phyloP scores from a whole-genome alignment of 1,140 invertebrate genomes.

The Stenopsyche tienmushanensis region DNA sequence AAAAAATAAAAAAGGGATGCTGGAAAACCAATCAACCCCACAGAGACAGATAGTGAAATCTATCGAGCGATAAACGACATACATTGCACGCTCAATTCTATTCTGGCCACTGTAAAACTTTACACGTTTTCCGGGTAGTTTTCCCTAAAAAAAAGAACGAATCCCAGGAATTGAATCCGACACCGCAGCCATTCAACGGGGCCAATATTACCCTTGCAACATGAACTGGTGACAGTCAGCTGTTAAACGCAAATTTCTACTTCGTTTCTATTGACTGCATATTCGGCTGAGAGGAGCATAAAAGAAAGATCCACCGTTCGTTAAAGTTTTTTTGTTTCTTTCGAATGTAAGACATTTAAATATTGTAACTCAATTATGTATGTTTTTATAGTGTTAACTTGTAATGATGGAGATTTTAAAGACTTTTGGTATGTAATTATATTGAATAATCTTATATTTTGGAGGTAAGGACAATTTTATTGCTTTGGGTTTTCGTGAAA shows the following conservation, averaged over 20 bases:
- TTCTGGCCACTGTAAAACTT: constrained; percentile 30
- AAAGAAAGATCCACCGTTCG: neutral
- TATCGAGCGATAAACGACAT: constrained; percentile 27
- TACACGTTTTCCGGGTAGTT: constrained; percentile 22
- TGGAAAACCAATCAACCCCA: too few relatives aligned
- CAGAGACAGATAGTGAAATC: constrained; percentile 6
- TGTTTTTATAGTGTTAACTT: too few relatives aligned
- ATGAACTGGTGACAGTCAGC: constrained; percentile 19
- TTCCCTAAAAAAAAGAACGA: constrained; percentile 5
- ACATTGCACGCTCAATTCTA: constrained; percentile 12
- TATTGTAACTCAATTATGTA: too few relatives aligned
- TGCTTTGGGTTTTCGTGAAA: too few relatives aligned
- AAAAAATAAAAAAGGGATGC: too few relatives aligned
- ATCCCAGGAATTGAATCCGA: constrained; percentile 32
- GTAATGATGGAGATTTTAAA: too few relatives aligned
- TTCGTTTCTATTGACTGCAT: constrained; percentile 9
- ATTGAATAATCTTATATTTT: too few relatives aligned
- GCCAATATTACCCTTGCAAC: constrained; percentile 18
- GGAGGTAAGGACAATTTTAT: too few relatives aligned
- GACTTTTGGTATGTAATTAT: too few relatives aligned
- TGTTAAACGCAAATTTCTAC: constrained; percentile 20
- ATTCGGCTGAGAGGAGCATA: neutral
- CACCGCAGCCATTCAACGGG: constrained; percentile 23
- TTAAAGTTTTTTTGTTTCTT: neutral
- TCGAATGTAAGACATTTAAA: too few relatives aligned